Evolutionary conservation across 1,140 invertebrate genomes (phyloP).

Genomic region (Brachionus sp.): DNA sequence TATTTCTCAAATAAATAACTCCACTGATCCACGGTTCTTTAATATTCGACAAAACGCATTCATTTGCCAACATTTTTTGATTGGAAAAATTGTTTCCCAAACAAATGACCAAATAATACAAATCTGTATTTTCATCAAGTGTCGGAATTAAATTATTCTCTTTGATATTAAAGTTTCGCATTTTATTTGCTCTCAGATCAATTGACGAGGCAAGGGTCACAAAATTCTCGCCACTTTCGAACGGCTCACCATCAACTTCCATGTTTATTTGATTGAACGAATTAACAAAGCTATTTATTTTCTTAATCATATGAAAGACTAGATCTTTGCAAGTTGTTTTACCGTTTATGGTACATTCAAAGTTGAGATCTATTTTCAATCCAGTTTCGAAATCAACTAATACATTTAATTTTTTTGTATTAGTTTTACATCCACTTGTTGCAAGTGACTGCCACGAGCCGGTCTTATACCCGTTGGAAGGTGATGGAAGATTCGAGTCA

Average conservation of each 20-base stretch:
- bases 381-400: constrained; percentile 37
- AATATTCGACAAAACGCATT: neutral
- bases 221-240: neutral
- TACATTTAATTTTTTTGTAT: constrained; percentile 11
- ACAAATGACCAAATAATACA: constrained; percentile 5
- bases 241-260: neutral
- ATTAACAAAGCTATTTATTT: constrained; percentile 13
- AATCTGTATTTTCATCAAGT: constrained; percentile 3
- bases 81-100: neutral
- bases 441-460: neutral
- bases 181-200: neutral
- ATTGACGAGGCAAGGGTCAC: neutral
- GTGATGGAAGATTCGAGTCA: constrained; percentile 5
- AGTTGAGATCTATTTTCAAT: constrained; percentile 32
- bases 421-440: neutral
- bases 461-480: neutral
- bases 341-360: constrained; percentile 37
- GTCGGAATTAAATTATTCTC: neutral
- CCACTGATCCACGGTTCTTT: constrained; percentile 38
- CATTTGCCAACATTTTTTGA: neutral
- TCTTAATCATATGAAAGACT: constrained; percentile 11
- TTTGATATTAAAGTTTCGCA: neutral
- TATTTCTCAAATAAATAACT: constrained; percentile 31
- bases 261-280: constrained; percentile 26
- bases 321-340: constrained; percentile 32